Evolutionary conservation across 2,113 vertebrate genomes (phyloP).

Genomic region (Xerus inauris): DNA sequence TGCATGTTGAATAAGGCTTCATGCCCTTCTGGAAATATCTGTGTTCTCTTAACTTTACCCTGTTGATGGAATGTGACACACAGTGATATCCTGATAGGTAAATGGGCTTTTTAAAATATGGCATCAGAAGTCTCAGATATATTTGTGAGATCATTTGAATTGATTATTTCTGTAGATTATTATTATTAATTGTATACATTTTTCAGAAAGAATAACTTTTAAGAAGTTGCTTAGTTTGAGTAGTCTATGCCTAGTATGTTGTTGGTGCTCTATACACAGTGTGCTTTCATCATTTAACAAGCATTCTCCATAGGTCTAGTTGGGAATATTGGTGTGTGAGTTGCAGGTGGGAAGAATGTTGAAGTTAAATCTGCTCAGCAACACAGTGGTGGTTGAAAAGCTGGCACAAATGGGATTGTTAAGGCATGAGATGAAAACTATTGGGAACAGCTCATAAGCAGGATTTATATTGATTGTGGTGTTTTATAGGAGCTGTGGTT

Average conservation of each 20-base stretch:
- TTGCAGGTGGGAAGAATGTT: not conserved
- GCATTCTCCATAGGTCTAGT: not conserved
- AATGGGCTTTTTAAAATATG: not conserved
- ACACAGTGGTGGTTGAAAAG: not conserved
- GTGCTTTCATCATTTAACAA: not conserved
- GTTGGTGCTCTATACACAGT: not conserved
- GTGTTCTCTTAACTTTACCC: not conserved
- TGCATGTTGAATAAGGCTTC: not conserved
- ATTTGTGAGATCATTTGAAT: not conserved
- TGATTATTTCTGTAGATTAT: conserved; percentile 13
- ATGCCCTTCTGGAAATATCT: not conserved
- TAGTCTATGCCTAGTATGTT: not conserved
- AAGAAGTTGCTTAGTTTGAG: not conserved
- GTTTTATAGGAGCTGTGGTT: not conserved
- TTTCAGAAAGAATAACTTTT: conserved; percentile 30
- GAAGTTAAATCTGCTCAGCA: not conserved
- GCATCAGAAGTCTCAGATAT: not conserved
- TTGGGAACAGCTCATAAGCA: not conserved
- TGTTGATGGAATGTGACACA: not conserved
- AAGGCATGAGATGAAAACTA: not conserved
- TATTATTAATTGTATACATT: not conserved
- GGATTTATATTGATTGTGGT: not conserved
- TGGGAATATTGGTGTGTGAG: not conserved
- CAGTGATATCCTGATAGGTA: not conserved
- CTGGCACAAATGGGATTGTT: not conserved